Percentiles rank a stretch among this genome's conserved stretches.
Conservation (phyloP, 2,113 vertebrate genomes). For the Erythrocebus patas region DNA sequence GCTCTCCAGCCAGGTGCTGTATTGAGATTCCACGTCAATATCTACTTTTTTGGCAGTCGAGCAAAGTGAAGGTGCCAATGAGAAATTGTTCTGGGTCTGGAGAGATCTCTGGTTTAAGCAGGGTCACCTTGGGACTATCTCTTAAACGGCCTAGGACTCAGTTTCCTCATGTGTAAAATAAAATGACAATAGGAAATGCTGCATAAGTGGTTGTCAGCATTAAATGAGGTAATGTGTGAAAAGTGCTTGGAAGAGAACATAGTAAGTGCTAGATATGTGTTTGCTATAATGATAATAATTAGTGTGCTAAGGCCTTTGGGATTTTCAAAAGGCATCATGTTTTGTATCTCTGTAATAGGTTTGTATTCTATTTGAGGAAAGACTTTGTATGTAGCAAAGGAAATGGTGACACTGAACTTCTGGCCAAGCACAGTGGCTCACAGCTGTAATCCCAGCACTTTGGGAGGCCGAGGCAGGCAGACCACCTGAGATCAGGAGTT, state of each 20-base stretch:
- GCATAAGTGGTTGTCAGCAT: not conserved
- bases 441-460: too few relatives aligned
- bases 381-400: not conserved
- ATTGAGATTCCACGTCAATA: constrained; percentile 29
- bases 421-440: too few relatives aligned
- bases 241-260: not conserved
- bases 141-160: not conserved
- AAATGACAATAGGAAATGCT: not conserved
- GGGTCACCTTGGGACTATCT: not conserved
- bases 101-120: not conserved
- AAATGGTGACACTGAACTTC: not conserved
- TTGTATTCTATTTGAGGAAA: not conserved
- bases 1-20: constrained; percentile 23
- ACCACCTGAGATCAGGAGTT: too few relatives aligned
- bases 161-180: not conserved
- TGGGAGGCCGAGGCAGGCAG: too few relatives aligned
- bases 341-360: not conserved
- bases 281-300: not conserved
- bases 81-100: not conserved
- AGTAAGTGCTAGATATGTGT: not conserved
- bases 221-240: not conserved
- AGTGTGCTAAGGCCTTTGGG: not conserved
- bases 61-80: not conserved
- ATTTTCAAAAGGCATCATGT: not conserved
- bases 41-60: constrained; percentile 2